Evolutionary conservation across 92 coral and sea anemone species (phyloP).

Genomic region (Siderastrea radians): DNA sequence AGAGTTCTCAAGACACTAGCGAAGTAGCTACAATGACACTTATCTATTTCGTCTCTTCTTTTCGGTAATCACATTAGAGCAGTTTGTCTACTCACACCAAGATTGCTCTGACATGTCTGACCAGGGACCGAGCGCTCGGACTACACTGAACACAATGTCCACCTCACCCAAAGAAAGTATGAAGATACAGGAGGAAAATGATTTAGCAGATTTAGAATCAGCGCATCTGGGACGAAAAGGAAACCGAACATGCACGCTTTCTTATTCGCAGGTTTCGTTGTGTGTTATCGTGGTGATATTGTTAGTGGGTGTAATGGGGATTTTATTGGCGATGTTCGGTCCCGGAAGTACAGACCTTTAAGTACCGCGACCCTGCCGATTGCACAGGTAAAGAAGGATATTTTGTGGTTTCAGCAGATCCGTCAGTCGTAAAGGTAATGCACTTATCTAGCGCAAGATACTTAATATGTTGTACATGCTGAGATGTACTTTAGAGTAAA

Average conservation of each 20-base stretch:
- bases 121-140: too few relatives aligned
- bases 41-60: too few relatives aligned
- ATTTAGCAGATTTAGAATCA: background rate
- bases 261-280: background rate
- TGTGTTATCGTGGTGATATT: slow-evolving; percentile 1
- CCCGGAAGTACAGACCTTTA: slow-evolving; percentile 47
- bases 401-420: too few relatives aligned
- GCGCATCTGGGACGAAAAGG: background rate
- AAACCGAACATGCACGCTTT: background rate
- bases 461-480: too few relatives aligned
- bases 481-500: too few relatives aligned
- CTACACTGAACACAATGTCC: too few relatives aligned
- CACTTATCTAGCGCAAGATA: background rate
- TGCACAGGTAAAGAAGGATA: background rate
- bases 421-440: background rate
- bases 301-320: slow-evolving; percentile 11
- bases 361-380: background rate
- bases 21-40: too few relatives aligned
- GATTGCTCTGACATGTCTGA: too few relatives aligned
- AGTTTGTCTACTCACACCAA: too few relatives aligned
- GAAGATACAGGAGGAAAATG: background rate
- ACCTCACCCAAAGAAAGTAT: background rate
- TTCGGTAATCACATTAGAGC: too few relatives aligned
- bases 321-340: slow-evolving; percentile 50
- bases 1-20: too few relatives aligned